A percentile compares a stretch with the other conserved stretches of the same genome.
Evolutionary conservation across 2,113 vertebrate species (phyloP).

Genomic region (Craseonycteris thonglongyai): DNA sequence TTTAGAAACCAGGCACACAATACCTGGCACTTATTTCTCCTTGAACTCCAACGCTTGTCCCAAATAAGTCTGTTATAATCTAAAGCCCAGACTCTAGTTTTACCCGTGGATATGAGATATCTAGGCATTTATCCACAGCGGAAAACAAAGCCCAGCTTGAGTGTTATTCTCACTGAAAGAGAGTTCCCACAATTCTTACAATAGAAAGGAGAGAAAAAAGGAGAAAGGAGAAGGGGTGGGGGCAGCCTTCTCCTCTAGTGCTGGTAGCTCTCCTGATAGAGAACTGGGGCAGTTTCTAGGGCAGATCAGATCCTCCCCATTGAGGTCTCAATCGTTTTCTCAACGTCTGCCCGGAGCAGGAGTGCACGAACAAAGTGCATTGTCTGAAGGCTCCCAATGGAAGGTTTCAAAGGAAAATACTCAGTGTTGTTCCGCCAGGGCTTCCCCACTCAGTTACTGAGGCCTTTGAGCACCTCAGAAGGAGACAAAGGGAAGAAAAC

Average conservation of each 20-base stretch:
- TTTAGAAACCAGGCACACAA: not conserved
- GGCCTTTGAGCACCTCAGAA: constrained; percentile 15
- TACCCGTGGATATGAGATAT: not conserved
- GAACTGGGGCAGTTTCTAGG: constrained; percentile 61
- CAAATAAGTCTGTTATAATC: not conserved
- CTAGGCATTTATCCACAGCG: not conserved
- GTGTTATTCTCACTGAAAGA: constrained; percentile 30
- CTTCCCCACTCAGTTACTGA: not conserved
- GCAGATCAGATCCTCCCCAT: constrained; percentile 44
- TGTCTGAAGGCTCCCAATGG: constrained; percentile 26
- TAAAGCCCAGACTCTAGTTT: not conserved
- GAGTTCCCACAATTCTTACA: constrained; percentile 47
- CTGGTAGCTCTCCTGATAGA: not conserved
- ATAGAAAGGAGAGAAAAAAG: not conserved
- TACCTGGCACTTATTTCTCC: not conserved
- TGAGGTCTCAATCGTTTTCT: constrained; percentile 28
- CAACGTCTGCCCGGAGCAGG: constrained; percentile 23
- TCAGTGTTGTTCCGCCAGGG: not conserved
- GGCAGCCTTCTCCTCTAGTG: not conserved
- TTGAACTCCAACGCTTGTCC: not conserved
- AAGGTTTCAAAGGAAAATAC: constrained; percentile 20
- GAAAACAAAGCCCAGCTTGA: constrained; percentile 17
- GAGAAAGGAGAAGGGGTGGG: not conserved
- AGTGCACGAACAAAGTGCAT: constrained; percentile 34
- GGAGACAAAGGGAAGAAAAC: constrained; percentile 44